Evolutionary conservation across 2,113 vertebrate genomes (phyloP).

Genomic region (Halichoerus grypus): DNA sequence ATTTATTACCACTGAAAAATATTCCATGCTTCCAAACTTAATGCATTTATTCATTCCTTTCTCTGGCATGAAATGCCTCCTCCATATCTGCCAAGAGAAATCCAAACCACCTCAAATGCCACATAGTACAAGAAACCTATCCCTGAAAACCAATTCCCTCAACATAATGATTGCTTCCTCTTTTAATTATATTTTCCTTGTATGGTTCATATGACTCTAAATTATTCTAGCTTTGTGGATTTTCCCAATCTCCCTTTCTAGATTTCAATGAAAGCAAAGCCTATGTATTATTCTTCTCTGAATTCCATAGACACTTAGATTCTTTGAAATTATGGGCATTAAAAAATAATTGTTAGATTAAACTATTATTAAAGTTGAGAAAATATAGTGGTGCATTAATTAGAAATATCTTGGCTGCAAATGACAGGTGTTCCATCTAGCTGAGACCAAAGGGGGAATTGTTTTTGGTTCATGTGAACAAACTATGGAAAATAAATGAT

Average conservation of each 20-base stretch:
- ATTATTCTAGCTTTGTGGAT: neutral
- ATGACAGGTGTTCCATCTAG: neutral
- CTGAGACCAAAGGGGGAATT: neutral
- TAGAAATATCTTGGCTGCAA: constrained; percentile 4
- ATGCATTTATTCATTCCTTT: neutral
- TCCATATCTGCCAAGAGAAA: neutral
- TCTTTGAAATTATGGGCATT: neutral
- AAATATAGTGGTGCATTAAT: neutral
- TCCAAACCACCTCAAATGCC: neutral
- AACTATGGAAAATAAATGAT: neutral
- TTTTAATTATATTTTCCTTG: neutral
- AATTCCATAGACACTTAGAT: neutral
- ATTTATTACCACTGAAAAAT: neutral
- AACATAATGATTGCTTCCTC: neutral
- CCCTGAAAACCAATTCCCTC: neutral
- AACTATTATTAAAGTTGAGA: constrained; percentile 4
- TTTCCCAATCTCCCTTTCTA: neutral
- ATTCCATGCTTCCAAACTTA: neutral
- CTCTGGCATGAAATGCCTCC: neutral
- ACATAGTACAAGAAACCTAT: neutral
- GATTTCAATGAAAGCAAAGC: neutral
- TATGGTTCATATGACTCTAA: neutral
- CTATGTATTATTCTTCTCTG: neutral
- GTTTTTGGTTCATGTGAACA: neutral
- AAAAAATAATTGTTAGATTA: neutral